A percentile compares a stretch with the other conserved stretches of the same genome.
Conservation (phyloP, 2,797 vertebrate species). For the Lepidocolaptes lacrymiger region DNA sequence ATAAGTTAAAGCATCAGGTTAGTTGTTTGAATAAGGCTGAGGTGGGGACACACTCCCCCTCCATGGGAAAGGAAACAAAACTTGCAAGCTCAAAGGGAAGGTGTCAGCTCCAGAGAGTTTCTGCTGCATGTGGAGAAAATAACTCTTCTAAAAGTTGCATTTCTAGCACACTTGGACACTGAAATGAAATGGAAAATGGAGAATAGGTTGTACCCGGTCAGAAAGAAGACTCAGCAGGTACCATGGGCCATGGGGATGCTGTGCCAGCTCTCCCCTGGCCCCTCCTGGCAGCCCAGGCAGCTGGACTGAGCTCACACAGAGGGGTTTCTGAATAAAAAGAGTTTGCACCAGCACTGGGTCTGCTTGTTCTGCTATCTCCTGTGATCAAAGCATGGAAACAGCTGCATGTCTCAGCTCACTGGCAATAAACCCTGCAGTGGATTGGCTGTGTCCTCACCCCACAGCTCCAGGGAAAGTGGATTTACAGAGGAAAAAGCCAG, state of each 20-base stretch:
- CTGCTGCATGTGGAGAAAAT: background rate
- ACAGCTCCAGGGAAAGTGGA: background rate
- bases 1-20: background rate
- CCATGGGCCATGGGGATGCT: background rate
- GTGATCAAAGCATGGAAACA: conserved; percentile 49
- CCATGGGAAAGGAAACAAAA: background rate
- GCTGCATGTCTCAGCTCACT: conserved; percentile 42
- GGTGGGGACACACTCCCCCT: background rate
- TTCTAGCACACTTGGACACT: background rate
- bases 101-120: background rate
- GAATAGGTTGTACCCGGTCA: background rate
- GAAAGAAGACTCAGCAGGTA: background rate
- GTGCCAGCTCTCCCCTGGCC: background rate
- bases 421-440: conserved; percentile 35
- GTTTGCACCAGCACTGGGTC: background rate
- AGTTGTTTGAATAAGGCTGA: background rate
- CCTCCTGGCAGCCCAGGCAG: background rate
- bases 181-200: background rate
- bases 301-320: background rate
- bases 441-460: background rate
- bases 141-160: background rate
- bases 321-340: background rate
- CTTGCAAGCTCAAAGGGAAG: background rate
- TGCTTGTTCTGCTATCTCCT: conserved; percentile 24
- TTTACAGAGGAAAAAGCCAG: background rate